phyloP scores from a whole-genome alignment of 2,888 invertebrate species.

The Drosophila ezoana region DNA sequence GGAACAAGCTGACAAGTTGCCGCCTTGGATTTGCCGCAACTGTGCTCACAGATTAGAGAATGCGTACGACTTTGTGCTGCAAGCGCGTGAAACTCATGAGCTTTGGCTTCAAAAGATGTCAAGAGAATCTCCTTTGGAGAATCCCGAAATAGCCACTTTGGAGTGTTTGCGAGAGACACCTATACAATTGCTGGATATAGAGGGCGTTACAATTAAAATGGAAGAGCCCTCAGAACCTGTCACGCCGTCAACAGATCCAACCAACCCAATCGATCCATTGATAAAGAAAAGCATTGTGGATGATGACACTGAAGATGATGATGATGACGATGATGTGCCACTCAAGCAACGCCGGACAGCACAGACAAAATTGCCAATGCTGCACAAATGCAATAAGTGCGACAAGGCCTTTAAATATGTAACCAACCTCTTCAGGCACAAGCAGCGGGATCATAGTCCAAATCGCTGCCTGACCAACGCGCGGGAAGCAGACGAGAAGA shows the following conservation, averaged over 20 bases:
- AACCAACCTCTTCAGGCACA: slow-evolving; percentile 64
- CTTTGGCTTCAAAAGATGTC: slow-evolving; percentile 43
- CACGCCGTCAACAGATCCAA: neutral
- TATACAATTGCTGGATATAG: slow-evolving; percentile 62
- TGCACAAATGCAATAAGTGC: slow-evolving; percentile 55
- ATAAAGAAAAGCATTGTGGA: slow-evolving; percentile 35
- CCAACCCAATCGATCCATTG: slow-evolving; percentile 41
- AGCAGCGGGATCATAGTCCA: slow-evolving; percentile 43
- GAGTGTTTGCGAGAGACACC: slow-evolving; percentile 60
- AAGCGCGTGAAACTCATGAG: slow-evolving; percentile 54
- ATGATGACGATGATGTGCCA: slow-evolving; percentile 61
- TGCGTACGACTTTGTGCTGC: slow-evolving; percentile 60
- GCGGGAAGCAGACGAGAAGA: neutral
- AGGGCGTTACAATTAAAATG: slow-evolving; percentile 61
- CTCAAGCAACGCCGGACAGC: slow-evolving; percentile 48
- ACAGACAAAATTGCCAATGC: slow-evolving; percentile 9
- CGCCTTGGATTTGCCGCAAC: slow-evolving; percentile 57
- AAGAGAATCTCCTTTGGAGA: neutral
- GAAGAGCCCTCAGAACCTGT: slow-evolving; percentile 46
- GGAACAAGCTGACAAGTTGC: slow-evolving; percentile 46
- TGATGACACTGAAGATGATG: slow-evolving; percentile 30
- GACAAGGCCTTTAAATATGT: slow-evolving; percentile 54
- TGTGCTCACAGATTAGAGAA: slow-evolving; percentile 55
- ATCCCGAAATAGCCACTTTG: slow-evolving; percentile 22
- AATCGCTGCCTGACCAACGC: neutral